These are phyloP conservation scores for Mormyrus proboscirostris DNA, from an alignment of 2,797 vertebrate species.

Conservation along the genomic window DNA sequence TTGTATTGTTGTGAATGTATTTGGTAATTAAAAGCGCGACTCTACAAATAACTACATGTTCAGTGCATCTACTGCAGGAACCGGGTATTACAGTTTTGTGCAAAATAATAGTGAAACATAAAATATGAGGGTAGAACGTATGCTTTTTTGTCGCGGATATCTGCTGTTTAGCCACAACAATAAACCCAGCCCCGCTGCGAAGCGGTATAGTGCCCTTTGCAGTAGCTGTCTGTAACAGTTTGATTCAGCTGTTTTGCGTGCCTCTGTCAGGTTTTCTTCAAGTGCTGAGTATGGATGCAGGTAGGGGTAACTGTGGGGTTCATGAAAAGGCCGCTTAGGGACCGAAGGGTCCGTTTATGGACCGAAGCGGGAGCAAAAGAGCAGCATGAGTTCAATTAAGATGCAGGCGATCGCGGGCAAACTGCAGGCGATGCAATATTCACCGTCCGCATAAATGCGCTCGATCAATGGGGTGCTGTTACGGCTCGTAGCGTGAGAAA, in stretches of 20 bases:
- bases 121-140: not conserved
- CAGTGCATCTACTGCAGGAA: not conserved
- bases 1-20: not conserved
- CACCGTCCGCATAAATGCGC: conserved; percentile 27
- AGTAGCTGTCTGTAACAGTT: not conserved
- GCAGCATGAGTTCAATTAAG: conserved; percentile 11
- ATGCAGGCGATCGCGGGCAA: conserved; percentile 35
- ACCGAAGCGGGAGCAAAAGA: not conserved
- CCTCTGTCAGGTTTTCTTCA: not conserved
- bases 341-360: not conserved
- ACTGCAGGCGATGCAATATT: conserved; percentile 30
- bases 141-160: not conserved
- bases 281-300: not conserved
- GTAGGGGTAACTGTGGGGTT: not conserved
- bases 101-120: not conserved
- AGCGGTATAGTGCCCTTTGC: not conserved
- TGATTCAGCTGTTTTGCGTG: not conserved
- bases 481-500: not conserved
- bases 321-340: not conserved
- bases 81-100: not conserved
- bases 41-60: not conserved
- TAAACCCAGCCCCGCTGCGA: not conserved
- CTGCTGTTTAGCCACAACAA: not conserved
- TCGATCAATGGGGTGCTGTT: conserved; percentile 27
- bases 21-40: not conserved